These are phyloP conservation scores for Cataglyphis cursor DNA, from an alignment of 2,888 invertebrate genomes.

Conservation along the genomic window DNA sequence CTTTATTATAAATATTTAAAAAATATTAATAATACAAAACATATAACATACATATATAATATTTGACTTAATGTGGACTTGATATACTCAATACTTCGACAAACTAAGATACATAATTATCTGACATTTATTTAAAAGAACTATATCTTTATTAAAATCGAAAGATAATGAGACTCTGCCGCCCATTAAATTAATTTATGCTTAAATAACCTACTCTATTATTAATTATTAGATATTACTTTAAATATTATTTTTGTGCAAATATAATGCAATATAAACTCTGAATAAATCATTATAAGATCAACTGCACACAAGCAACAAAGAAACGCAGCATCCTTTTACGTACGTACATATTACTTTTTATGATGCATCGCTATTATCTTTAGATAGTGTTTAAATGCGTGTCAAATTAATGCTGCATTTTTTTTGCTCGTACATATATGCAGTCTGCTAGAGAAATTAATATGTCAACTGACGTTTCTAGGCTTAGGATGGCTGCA, in stretches of 20 bases:
- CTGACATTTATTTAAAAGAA: not conserved
- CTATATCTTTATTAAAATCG: not conserved
- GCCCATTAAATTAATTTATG: not conserved
- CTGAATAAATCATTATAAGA: not conserved
- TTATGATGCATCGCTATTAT: not conserved
- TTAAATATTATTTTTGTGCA: not conserved
- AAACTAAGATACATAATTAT: not conserved
- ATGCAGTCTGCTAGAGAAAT: not conserved
- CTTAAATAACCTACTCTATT: not conserved
- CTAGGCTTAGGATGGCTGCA: slow-evolving; percentile 96
- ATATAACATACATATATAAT: not conserved
- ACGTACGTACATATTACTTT: not conserved
- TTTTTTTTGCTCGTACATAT: not conserved
- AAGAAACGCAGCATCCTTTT: not conserved
- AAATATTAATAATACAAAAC: not conserved
- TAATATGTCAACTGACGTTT: slow-evolving; percentile 87
- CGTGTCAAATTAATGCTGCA: not conserved
- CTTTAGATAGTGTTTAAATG: not conserved
- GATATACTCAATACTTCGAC: not conserved
- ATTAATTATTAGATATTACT: not conserved
- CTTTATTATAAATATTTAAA: not conserved
- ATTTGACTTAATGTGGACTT: not conserved
- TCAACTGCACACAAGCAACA: not conserved
- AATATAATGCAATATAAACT: not conserved
- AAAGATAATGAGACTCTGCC: not conserved